These are phyloP conservation scores for Amblyjoppa fuscipennis DNA, from an alignment of 2,888 invertebrate species.

Conservation along the genomic window DNA sequence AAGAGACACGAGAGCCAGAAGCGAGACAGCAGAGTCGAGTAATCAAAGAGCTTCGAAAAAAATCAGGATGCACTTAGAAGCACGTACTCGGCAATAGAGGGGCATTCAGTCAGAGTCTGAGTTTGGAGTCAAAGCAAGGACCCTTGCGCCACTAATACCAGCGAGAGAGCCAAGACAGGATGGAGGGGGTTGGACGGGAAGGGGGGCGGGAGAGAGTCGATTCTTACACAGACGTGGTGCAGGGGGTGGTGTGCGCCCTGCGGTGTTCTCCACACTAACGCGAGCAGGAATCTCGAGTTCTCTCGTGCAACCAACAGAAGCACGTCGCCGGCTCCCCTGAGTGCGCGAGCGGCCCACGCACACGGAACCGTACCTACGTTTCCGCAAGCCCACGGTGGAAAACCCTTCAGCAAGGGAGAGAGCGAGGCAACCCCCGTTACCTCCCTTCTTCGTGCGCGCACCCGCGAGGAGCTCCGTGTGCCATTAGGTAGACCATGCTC, in stretches of 20 bases:
- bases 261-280: slow-evolving; percentile 49
- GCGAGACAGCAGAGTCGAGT: slow-evolving; percentile 67
- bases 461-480: slow-evolving; percentile 64
- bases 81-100: slow-evolving; percentile 81
- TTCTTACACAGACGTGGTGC: slow-evolving; percentile 44
- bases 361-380: slow-evolving; percentile 45
- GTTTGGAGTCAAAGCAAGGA: slow-evolving; percentile 83
- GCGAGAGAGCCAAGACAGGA: slow-evolving; percentile 42
- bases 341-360: slow-evolving; percentile 56
- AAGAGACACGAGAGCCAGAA: slow-evolving; percentile 5
- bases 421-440: slow-evolving; percentile 58
- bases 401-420: slow-evolving; percentile 56
- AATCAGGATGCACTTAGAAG: slow-evolving; percentile 81
- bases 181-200: slow-evolving; percentile 26
- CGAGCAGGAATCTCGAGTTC: slow-evolving; percentile 47
- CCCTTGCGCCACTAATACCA: slow-evolving; percentile 80
- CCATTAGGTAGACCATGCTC: slow-evolving; percentile 69
- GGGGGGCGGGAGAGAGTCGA: slow-evolving; percentile 31
- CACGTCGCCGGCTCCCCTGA: slow-evolving; percentile 54
- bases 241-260: slow-evolving; percentile 32
- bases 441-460: slow-evolving; percentile 64
- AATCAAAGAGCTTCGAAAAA: slow-evolving; percentile 78
- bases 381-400: slow-evolving; percentile 51
- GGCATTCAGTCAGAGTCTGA: slow-evolving; percentile 81
- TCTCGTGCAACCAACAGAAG: slow-evolving; percentile 50